Base-by-base conservation (phyloP, 2,797 vertebrate genomes). In the Gymnopithys bicolor region DNA sequence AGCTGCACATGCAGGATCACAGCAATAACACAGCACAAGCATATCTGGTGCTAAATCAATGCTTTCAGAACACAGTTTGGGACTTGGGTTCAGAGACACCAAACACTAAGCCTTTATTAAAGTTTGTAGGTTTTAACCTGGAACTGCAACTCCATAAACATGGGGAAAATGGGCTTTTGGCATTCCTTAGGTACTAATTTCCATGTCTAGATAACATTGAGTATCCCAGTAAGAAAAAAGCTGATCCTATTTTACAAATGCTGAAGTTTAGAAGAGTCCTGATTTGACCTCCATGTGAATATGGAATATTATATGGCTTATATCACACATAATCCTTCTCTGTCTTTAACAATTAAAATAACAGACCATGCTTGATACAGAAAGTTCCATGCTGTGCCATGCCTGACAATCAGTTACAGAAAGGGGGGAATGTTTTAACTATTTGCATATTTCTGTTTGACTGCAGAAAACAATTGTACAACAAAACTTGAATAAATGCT, bases 321-420 rank as follows among this genome's bases (percentile, higher is more conserved):
- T 32, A 27, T 24, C 25, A 25, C 4, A 7, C 24, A 13, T 19
- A 52, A 43, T 43, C 25, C 12, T 19, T 62, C 21, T 19, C 41
- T 49, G 43, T 41, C 24, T 16, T 35, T 43, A 49, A 4, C 5
- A 70, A 33, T 45, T 9, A 41, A 71, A 48, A 48, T 46, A 68
- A 48, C 0, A 2, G 7, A 49, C 5, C 3, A 7, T 19, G 19
- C 9, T 11, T 23, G 15, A 8, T 30, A 49, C 6, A 10, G 5
- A 33, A 68, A 23, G 19, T 51, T 45, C 22, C 4, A 17, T 48
- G 7, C 13, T 39, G 25, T 32, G 19, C 14, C 23, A n/a, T 11
- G 11, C 33, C 17, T 23, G 15, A 13, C 70, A 71, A 25, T 14
- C 17, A 39, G 22, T 14, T 13, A 39, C 25, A 63, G 43, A 51